These are phyloP conservation scores for Tetropium fuscum DNA, from an alignment of 2,888 invertebrate genomes.

Conservation along the genomic window DNA sequence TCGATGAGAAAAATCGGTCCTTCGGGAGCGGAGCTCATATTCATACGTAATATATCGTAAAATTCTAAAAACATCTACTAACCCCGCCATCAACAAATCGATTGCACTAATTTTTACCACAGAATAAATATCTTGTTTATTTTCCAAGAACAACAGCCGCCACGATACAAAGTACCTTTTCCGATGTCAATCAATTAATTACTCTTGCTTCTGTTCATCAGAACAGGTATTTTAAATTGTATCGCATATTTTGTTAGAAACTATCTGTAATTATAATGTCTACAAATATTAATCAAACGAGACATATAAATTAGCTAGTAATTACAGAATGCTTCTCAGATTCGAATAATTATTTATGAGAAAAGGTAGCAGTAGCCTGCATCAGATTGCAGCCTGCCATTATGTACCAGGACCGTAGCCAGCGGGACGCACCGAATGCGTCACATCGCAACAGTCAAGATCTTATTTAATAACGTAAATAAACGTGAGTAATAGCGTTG, in stretches of 20 bases:
- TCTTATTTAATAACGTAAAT: too few species aligned
- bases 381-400: slow-evolving; percentile 31
- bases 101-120: too few species aligned
- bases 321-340: slow-evolving; percentile 33
- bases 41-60: too few species aligned
- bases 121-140: background rate
- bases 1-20: too few species aligned
- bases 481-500: too few species aligned
- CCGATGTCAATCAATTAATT: slow-evolving; percentile 40
- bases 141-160: slow-evolving; percentile 3
- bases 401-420: slow-evolving; percentile 11
- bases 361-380: slow-evolving; percentile 32
- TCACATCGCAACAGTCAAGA: too few species aligned
- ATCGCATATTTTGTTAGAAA: slow-evolving; percentile 43
- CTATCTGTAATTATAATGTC: slow-evolving; percentile 42
- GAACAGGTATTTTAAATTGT: slow-evolving; percentile 41
- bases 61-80: too few species aligned
- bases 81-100: background rate
- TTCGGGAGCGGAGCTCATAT: too few species aligned
- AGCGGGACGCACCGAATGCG: too few species aligned
- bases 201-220: slow-evolving; percentile 39
- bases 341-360: slow-evolving; percentile 35
- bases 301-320: slow-evolving; percentile 34
- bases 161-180: slow-evolving; percentile 26
- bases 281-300: slow-evolving; percentile 43